Base-by-base conservation (phyloP, 2,888 invertebrate species). In the Bimastos eiseni region DNA sequence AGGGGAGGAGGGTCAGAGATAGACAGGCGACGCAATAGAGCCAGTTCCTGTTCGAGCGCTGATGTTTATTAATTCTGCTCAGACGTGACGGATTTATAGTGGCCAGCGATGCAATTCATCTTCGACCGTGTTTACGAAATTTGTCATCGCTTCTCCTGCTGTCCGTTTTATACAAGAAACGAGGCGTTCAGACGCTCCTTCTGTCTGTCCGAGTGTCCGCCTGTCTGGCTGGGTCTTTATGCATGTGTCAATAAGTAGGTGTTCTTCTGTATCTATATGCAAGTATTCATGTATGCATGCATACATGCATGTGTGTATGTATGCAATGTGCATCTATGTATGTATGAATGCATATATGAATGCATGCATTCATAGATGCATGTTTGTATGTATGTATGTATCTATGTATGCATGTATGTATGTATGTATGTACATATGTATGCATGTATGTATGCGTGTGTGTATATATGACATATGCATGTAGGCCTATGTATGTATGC, bases 61-160 rank as follows among this genome's bases (percentile, higher is more conserved):
- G 70, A 70, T 70, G 70, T 70, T 70, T 70, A 70, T 70, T 70
- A 70, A 70, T 70, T 70, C 70, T n/a, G 70, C 70, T 70, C 70
- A 70, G 70, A 70, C 70, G 70, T 70, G 70, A 70, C 70, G 70
- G 70, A 70, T 70, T 70, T 70, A 30, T 30, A n/a, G 70, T n/a
- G n/a, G 30, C n/a, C 8, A 11, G 70, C 70, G 70, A 70, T n/a
- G 70, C 70, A 70, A 70, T 70, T 70, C n/a, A 70, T 70, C 70
- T 70, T n/a, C 70, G 70, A 17, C 70, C 70, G 17, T 70, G 70
- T 70, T 70, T 70, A 70, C 70, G 70, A 70, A 70, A n/a, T 70
- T 70, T 70, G 70, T n/a, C 70, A n/a, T n/a, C 70, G n/a, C 70
- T 70, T 70, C 70, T 70, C n/a, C 70, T 70, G 30, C n/a, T 30